Evolutionary conservation across 2,797 vertebrate genomes (phyloP).

Genomic region (Glossophaga mutica): DNA sequence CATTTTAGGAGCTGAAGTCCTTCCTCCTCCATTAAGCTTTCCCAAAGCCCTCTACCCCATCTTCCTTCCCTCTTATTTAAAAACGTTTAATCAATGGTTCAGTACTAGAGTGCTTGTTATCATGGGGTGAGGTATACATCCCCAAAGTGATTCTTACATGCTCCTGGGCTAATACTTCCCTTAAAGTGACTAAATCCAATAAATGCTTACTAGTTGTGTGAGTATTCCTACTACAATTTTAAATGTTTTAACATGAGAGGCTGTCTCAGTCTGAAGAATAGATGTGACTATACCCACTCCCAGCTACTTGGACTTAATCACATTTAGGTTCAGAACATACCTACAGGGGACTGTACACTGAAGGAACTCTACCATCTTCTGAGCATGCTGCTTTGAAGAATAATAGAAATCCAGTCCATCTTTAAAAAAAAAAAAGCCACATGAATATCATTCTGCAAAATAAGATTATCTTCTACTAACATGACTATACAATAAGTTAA

Average conservation of each 20-base stretch:
- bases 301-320: neutral
- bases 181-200: neutral
- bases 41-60: neutral
- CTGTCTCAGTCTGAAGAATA: neutral
- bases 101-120: neutral
- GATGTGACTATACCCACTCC: neutral
- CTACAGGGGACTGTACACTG: constrained; percentile 95
- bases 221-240: neutral
- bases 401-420: constrained; percentile 99
- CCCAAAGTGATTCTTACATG: neutral
- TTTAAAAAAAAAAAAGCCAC: constrained; percentile 72
- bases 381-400: constrained; percentile 93
- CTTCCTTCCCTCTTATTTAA: neutral
- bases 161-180: neutral
- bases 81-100: neutral
- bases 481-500: constrained; percentile 10
- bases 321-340: constrained; percentile 77
- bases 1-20: neutral
- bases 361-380: constrained; percentile 98
- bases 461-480: constrained; percentile 12
- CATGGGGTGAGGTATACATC: neutral
- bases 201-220: neutral
- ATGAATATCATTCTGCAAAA: constrained; percentile 24
- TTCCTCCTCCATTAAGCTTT: neutral
- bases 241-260: neutral